Base-by-base conservation (phyloP, 2,888 invertebrate genomes). In the Philereme transversata region DNA sequence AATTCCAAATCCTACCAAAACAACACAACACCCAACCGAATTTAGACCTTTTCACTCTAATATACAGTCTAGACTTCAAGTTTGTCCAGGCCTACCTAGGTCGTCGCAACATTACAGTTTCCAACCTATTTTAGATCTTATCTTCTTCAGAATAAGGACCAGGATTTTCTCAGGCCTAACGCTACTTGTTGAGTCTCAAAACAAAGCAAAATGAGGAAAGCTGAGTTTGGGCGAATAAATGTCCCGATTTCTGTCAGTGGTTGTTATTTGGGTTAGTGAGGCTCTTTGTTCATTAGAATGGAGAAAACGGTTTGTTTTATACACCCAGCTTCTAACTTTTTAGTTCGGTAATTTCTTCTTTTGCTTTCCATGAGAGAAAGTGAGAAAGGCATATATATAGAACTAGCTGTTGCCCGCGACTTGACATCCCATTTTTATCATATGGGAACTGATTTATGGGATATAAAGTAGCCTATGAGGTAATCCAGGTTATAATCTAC, bases 141-240 rank as follows among this genome's bases (percentile, higher is more conserved):
- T 4, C 0, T 0, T 0, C 4, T 45, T 38, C 22, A 4, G 4
- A 34, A 50, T 61, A 61, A 35, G 49, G 53, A 53, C 22, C 33
- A 53, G 6, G 35, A 22, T 3, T 22, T 9, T 11, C 4, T 5
- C 22, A 50, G 47, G 62, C 62, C 62, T 57, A 52, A 43, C 8
- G 48, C 38, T 57, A 62, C 62, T 62, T 62, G 62, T 62, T 62
- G 62, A 62, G 50, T 51, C 47, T 5, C 57, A 51, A 58, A 62
- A 58, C 47, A 62, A 54, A 62, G 48, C 55, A 51, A 58, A 52
- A 41, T 48, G 57, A 33, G 44, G 43, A 38, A 11, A 58, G 36
- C 44, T 38, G 35, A 51, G 57, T 61, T 61, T 45, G 7, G 56
- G 62, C 40, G 7, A 34, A 33, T 38, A 41, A 52, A 57, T 53